phyloP scores from a whole-genome alignment of 2,113 vertebrate genomes.

The Zosterops japonicus region DNA sequence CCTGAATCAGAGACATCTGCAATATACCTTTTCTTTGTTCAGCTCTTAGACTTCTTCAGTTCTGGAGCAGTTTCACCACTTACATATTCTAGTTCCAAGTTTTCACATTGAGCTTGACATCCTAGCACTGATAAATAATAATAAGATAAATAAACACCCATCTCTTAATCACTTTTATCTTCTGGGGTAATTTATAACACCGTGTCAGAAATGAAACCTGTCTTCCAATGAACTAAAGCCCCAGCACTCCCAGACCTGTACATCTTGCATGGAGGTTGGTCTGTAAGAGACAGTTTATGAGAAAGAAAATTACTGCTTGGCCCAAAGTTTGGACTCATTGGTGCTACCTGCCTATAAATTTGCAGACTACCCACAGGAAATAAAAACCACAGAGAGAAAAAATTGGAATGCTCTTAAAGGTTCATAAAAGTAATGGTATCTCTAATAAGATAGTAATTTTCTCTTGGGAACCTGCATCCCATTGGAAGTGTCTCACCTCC shows the following conservation, averaged over 20 bases:
- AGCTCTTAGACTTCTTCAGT: background rate
- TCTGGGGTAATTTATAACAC: background rate
- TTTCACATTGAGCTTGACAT: background rate
- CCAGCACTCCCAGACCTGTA: background rate
- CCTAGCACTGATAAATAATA: background rate
- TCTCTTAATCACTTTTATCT: background rate
- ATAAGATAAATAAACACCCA: background rate
- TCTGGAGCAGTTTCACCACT: background rate
- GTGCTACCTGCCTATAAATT: background rate
- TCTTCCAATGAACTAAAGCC: constrained; percentile 1
- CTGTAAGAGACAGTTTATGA: background rate
- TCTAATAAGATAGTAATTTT: background rate
- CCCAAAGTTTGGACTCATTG: background rate
- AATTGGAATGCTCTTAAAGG: background rate
- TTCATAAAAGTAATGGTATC: background rate
- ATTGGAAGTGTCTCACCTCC: background rate
- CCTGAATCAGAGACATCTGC: background rate
- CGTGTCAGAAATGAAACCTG: background rate
- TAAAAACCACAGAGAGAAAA: background rate
- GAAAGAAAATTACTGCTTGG: constrained; percentile 13
- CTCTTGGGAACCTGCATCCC: background rate
- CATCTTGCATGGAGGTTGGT: background rate
- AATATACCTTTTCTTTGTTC: background rate
- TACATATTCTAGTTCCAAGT: background rate
- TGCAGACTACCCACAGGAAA: background rate